Evolutionary conservation across 1,140 invertebrate species (phyloP).

Genomic region (Pseudomyrmex dendroicus): DNA sequence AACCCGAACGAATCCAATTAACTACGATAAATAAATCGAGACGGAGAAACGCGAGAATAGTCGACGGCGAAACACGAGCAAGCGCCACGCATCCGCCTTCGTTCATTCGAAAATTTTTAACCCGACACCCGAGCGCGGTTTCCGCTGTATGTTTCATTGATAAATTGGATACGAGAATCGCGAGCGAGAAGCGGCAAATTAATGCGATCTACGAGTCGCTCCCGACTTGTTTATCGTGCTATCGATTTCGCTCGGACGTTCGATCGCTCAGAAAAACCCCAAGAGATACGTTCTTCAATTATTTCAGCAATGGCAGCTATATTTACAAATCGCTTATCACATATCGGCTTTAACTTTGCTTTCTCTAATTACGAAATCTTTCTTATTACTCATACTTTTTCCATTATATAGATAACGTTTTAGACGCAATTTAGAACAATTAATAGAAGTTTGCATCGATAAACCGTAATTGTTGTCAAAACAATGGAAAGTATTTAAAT

Average conservation of each 20-base stretch:
- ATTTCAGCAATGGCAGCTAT: conserved; percentile 28
- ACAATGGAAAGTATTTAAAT: background rate
- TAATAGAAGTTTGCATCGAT: background rate
- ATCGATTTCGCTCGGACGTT: conserved; percentile 31
- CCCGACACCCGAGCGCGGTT: background rate
- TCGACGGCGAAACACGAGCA: background rate
- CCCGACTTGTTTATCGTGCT: conserved; percentile 40
- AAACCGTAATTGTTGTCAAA: background rate
- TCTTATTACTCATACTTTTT: background rate
- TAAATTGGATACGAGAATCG: conserved; percentile 43
- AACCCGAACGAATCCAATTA: conserved; percentile 27
- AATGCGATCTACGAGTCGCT: conserved; percentile 40
- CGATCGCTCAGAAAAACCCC: conserved; percentile 45
- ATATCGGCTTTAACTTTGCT: background rate
- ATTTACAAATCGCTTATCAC: conserved; percentile 41
- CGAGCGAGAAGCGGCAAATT: conserved; percentile 19
- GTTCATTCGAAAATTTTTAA: conserved; percentile 44
- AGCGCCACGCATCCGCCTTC: background rate
- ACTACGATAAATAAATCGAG: conserved; percentile 17
- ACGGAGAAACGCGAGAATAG: background rate
- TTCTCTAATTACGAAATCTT: background rate
- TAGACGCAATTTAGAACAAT: background rate
- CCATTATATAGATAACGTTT: background rate
- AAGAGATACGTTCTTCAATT: conserved; percentile 44
- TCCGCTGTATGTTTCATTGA: conserved; percentile 27